These are phyloP conservation scores for Tachuris rubrigastra DNA, from an alignment of 2,113 vertebrate genomes.

Conservation along the genomic window DNA sequence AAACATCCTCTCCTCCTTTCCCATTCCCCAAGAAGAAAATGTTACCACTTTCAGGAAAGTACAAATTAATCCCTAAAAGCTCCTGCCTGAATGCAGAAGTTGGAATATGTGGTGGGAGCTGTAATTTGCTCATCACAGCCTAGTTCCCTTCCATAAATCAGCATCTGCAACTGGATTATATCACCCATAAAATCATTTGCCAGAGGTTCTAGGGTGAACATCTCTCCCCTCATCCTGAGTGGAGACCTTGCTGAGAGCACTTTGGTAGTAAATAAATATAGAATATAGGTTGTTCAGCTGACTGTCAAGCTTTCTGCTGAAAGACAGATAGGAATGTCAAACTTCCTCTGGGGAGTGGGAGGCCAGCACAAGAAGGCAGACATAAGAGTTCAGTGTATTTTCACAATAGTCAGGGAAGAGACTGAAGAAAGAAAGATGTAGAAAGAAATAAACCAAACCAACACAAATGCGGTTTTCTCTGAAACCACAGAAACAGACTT, in stretches of 20 bases:
- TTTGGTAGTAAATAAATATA: neutral
- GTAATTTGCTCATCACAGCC: neutral
- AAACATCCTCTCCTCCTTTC: neutral
- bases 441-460: neutral
- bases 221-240: neutral
- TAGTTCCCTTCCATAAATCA: slow-evolving; percentile 8
- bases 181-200: neutral
- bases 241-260: neutral
- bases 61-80: neutral
- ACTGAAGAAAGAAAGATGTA: neutral
- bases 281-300: neutral
- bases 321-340: neutral
- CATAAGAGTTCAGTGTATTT: neutral
- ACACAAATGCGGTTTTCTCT: neutral
- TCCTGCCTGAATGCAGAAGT: neutral
- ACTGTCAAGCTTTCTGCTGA: neutral
- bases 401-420: neutral
- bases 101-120: neutral
- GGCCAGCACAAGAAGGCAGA: neutral
- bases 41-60: neutral
- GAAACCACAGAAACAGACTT: neutral
- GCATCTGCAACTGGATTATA: neutral
- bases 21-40: neutral
- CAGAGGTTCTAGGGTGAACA: neutral
- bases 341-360: neutral